These are phyloP conservation scores for Karalla daura DNA, from an alignment of 2,797 vertebrate species.

Conservation along the genomic window DNA sequence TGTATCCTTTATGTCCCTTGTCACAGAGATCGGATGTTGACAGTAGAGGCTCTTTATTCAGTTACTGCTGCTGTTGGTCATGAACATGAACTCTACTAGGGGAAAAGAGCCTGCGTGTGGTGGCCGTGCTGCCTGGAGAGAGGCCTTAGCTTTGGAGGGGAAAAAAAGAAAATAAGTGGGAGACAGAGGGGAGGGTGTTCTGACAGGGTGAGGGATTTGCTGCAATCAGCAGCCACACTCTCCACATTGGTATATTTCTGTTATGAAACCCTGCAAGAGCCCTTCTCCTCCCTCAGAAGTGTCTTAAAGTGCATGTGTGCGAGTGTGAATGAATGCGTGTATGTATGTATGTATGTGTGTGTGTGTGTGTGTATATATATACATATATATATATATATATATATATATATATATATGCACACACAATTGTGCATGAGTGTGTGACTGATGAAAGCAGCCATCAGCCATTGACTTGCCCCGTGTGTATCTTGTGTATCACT, in stretches of 20 bases:
- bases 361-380: conserved; percentile 30
- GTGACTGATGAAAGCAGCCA: conserved; percentile 60
- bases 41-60: conserved; percentile 61
- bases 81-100: conserved; percentile 47
- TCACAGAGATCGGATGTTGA: conserved; percentile 40
- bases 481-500: conserved; percentile 65
- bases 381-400: conserved; percentile 18
- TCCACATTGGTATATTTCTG: conserved; percentile 53
- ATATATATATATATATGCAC: conserved; percentile 26
- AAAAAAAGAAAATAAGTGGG: conserved; percentile 16
- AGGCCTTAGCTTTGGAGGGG: conserved; percentile 71
- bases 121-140: conserved; percentile 55
- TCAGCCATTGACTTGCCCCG: conserved; percentile 71
- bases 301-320: conserved; percentile 72
- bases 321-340: conserved; percentile 28
- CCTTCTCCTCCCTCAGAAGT: conserved; percentile 73
- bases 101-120: conserved; percentile 43
- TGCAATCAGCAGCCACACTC: conserved; percentile 63
- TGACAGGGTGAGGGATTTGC: conserved; percentile 40
- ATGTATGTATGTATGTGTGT: conserved; percentile 19
- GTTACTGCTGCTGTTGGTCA: conserved; percentile 71
- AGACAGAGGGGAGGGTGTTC: conserved; percentile 24
- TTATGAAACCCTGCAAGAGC: conserved; percentile 60
- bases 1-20: conserved; percentile 54
- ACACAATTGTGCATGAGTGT: conserved; percentile 22